Evolutionary conservation across 2,113 vertebrate species (phyloP), one percentile per base, ranked within the genome.

Genomic region (Hyperopisus bebe): DNA sequence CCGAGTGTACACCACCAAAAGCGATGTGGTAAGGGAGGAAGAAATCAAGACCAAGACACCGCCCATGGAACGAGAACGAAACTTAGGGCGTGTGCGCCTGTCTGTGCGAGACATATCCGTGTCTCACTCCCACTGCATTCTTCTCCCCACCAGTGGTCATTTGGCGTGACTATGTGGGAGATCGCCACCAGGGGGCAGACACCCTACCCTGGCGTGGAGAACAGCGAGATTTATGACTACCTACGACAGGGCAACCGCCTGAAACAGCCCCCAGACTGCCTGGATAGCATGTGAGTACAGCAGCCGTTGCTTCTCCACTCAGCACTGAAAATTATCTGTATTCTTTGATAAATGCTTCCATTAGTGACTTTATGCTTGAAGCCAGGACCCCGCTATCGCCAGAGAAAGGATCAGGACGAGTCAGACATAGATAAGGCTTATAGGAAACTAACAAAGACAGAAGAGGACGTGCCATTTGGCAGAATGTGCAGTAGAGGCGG

Each of bases 151-250:
- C 92, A 98, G 98, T 98, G 98, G 98, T 98, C 98, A 0, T 98
- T 98, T 24, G 98, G 98, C 0, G 98, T 98, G 91, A 98, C 97
- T 2, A 98, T 98, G 98, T 98, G 98, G 98, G 98, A 98, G 93
- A 98, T 98, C 15, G 97, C 97, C 47, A 98, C 98, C 0, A 94
- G 98, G 10, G 98, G 98, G 35, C 97, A 98, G 93, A 98, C 97
- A 1, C 97, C 98, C 0, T 98, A 98, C 90, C 98, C 98, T 0
- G 98, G 98, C 0, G 97, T 98, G 55, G 97, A 98, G 90, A 98
- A 98, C 96, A 98, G 97, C 0, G 98, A 98, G 94, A 98, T 98
- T 91, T 98, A 98, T 0, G 97, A 98, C 93, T 98, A 98, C 90
- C 92, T 98, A 93, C 95, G 97, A 39, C 98, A 98, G 89, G 97